Conservation (phyloP, 2,797 vertebrate species). For the Phrynocephalus vlangalii region DNA sequence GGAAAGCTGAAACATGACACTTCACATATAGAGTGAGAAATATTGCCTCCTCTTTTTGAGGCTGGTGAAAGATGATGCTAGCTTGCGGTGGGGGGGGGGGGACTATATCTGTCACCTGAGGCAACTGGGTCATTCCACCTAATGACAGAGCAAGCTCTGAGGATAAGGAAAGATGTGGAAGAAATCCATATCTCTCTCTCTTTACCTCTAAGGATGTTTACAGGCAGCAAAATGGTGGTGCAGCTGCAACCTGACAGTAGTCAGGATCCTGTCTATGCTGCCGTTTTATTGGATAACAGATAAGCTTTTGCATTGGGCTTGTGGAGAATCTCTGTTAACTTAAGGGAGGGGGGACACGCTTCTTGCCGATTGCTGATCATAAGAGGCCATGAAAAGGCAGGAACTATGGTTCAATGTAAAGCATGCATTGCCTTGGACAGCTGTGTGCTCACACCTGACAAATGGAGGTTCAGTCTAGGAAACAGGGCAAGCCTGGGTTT, state of each 20-base stretch:
- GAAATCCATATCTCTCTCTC: not conserved
- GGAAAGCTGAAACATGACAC: not conserved
- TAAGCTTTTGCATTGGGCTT: not conserved
- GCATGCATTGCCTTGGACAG: not conserved
- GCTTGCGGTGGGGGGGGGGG: too few species aligned
- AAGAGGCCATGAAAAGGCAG: not conserved
- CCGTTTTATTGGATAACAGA: not conserved
- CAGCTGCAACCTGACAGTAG: not conserved
- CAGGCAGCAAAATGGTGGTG: not conserved
- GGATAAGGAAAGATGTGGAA: not conserved
- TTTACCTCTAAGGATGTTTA: not conserved
- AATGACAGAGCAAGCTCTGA: too few species aligned
- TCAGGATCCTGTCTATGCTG: too few species aligned
- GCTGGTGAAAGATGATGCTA: too few species aligned
- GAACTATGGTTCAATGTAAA: not conserved
- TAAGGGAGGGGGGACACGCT: not conserved
- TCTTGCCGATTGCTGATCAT: not conserved
- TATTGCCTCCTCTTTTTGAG: not conserved
- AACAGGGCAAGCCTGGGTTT: not conserved
- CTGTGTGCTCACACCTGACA: not conserved
- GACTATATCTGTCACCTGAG: too few species aligned
- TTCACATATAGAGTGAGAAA: not conserved
- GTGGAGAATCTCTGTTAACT: not conserved
- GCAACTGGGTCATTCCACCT: too few species aligned
- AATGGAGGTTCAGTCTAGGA: not conserved